These are phyloP conservation scores for Labeo rohita DNA, from an alignment of 2,113 vertebrate species.

Conservation along the genomic window DNA sequence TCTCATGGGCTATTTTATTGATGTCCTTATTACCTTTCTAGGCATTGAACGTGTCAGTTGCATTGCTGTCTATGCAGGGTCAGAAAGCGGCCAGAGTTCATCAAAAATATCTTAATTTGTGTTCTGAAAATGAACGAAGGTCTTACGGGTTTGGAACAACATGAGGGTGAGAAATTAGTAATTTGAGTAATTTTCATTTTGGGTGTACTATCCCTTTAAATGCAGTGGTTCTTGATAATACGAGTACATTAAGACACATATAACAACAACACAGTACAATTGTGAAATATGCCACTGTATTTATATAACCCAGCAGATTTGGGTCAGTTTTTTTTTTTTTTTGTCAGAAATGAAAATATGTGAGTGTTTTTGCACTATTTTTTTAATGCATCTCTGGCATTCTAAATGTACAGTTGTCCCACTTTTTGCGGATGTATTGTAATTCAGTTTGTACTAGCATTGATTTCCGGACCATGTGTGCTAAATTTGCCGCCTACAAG, in stretches of 20 bases:
- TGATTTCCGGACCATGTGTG: background rate
- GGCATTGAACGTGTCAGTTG: too few relatives aligned
- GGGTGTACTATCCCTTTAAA: background rate
- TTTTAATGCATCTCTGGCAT: background rate
- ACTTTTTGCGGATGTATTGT: background rate
- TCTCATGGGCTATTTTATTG: too few relatives aligned
- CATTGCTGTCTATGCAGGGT: too few relatives aligned
- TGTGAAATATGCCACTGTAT: background rate
- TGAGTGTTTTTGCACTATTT: background rate
- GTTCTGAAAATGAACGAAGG: too few relatives aligned
- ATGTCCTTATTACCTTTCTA: too few relatives aligned
- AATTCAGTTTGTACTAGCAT: background rate
- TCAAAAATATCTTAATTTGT: too few relatives aligned
- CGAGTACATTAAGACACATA: background rate
- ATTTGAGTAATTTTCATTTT: too few relatives aligned
- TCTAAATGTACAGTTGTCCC: background rate
- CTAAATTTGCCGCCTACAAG: background rate
- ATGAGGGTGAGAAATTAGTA: too few relatives aligned
- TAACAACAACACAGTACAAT: background rate
- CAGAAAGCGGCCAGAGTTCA: too few relatives aligned
- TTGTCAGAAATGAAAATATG: background rate
- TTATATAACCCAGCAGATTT: background rate
- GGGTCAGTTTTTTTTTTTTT: background rate
- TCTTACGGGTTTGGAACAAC: too few relatives aligned
- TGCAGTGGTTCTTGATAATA: background rate